phyloP scores from a whole-genome alignment of 2,888 invertebrate species.

The Hylaea fasciaria region DNA sequence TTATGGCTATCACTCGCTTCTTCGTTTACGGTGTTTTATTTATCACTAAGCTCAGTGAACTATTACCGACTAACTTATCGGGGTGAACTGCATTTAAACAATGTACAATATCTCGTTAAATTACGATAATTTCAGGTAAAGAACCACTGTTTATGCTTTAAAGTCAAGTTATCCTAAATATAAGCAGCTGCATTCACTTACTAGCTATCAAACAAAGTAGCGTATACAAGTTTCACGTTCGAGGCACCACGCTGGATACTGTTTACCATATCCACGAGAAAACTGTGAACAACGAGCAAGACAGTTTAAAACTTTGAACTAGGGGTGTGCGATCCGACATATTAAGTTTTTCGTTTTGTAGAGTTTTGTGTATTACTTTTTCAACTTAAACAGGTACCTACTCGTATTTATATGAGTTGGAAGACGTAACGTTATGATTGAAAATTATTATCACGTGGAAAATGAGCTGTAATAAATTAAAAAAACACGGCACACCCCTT shows the following conservation, averaged over 20 bases:
- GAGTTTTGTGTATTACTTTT: background rate
- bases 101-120: no score
- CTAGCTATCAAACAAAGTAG: conserved; percentile 8
- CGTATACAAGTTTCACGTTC: conserved; percentile 19
- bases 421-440: no score
- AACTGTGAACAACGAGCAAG: conserved; percentile 32
- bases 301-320: background rate
- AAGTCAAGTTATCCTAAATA: conserved; percentile 3
- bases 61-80: no score
- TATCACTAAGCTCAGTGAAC: no score
- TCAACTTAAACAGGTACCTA: no score
- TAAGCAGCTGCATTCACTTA: conserved; percentile 16
- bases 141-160: background rate
- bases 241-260: background rate
- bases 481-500: conserved; percentile 6
- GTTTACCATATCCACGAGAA: conserved; percentile 8
- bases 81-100: no score
- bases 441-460: no score
- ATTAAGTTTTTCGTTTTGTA: background rate
- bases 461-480: no score
- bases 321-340: conserved; percentile 14
- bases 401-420: no score
- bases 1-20: no score
- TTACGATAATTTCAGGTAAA: no score
- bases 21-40: no score